Evolutionary conservation across 1,140 invertebrate species (phyloP).

Genomic region (Drosophila orena): DNA sequence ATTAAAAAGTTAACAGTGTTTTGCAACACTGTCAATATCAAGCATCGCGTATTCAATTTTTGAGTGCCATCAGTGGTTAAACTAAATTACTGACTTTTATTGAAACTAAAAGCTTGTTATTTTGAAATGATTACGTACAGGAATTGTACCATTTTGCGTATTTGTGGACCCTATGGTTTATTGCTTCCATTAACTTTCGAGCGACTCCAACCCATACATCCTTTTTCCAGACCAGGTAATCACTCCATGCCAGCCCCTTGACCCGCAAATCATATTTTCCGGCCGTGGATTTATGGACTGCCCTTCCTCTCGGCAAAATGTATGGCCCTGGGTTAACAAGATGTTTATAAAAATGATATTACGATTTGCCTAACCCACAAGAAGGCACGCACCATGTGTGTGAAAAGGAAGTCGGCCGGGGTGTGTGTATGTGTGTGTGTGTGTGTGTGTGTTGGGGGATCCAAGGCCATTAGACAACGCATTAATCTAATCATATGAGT

Average conservation of each 20-base stretch:
- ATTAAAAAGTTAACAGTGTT: neutral
- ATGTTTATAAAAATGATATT: conserved; percentile 57
- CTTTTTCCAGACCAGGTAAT: conserved; percentile 23
- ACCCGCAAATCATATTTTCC: conserved; percentile 43
- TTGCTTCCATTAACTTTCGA: conserved; percentile 4
- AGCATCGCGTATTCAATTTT: neutral
- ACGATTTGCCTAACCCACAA: conserved; percentile 53
- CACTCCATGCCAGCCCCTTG: conserved; percentile 28
- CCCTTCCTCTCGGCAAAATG: conserved; percentile 2
- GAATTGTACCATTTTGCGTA: too few species aligned
- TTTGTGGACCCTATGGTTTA: too few species aligned
- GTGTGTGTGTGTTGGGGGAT: neutral
- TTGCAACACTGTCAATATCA: neutral
- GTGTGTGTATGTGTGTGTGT: neutral
- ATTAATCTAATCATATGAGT: conserved; percentile 80
- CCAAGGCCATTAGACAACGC: conserved; percentile 70
- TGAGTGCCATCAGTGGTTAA: neutral
- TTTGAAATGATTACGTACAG: neutral
- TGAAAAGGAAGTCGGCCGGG: neutral
- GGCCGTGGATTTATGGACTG: conserved; percentile 22
- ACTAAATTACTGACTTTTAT: neutral
- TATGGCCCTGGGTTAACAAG: conserved; percentile 33
- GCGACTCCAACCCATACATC: conserved; percentile 21
- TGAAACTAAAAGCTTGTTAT: neutral
- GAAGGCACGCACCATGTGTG: conserved; percentile 28